Conservation (phyloP, 2,113 vertebrate genomes). For the Labrus mixtus region DNA sequence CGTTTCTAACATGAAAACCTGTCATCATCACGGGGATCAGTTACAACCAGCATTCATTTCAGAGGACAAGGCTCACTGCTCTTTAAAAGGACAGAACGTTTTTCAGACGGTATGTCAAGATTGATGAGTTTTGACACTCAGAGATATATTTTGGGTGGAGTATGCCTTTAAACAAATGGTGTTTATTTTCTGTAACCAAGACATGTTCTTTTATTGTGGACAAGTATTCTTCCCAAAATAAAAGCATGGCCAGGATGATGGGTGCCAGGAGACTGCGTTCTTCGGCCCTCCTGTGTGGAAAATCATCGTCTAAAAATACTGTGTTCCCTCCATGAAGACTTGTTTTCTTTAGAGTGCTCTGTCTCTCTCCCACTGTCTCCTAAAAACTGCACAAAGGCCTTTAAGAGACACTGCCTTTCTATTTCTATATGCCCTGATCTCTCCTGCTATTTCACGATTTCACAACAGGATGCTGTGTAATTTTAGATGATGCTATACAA, state of each 20-base stretch:
- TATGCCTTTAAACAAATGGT: background rate
- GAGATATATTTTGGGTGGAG: background rate
- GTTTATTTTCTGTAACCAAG: background rate
- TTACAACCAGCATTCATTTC: background rate
- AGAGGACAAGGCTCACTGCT: background rate
- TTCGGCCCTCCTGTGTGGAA: constrained; percentile 67
- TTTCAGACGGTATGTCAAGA: no score
- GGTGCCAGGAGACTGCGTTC: constrained; percentile 69
- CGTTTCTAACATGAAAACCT: background rate
- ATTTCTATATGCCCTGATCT: constrained; percentile 28
- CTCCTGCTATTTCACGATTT: constrained; percentile 25
- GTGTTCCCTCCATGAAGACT: constrained; percentile 46
- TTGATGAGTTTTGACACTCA: background rate
- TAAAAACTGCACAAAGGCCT: constrained; percentile 38
- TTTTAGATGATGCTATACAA: background rate
- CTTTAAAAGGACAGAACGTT: background rate
- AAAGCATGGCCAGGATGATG: constrained; percentile 55
- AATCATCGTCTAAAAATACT: constrained; percentile 77
- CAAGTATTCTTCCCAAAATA: constrained; percentile 61
- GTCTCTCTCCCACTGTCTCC: background rate
- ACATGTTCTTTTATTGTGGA: constrained; percentile 29
- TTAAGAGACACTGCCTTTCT: constrained; percentile 1
- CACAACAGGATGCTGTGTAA: constrained; percentile 30
- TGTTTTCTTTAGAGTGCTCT: constrained; percentile 67
- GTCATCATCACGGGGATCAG: background rate